Evolutionary conservation across 2,113 vertebrate genomes (phyloP).

Genomic region (Caracal caracal): DNA sequence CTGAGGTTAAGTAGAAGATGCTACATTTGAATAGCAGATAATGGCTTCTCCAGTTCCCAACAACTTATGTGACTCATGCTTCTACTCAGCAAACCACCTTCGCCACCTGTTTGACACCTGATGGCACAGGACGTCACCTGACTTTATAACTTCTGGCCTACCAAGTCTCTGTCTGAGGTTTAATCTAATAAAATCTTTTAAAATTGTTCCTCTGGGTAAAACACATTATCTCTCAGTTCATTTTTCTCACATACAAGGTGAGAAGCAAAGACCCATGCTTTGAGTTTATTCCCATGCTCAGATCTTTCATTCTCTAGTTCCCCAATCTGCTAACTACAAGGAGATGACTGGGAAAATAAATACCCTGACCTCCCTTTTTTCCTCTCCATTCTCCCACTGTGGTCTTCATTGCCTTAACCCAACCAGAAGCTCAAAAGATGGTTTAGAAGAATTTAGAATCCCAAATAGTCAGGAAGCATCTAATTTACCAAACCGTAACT

Average conservation of each 20-base stretch:
- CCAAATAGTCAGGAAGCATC: not conserved
- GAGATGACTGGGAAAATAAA: not conserved
- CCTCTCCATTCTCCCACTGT: not conserved
- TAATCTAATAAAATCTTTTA: not conserved
- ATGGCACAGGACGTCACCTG: not conserved
- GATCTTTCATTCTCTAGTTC: not conserved
- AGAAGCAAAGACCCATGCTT: not conserved
- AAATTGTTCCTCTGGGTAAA: not conserved
- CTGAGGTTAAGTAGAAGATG: not conserved
- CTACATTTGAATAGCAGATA: not conserved
- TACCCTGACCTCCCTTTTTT: not conserved
- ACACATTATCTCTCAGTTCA: not conserved
- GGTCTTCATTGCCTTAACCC: not conserved
- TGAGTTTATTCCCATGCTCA: too few species aligned
- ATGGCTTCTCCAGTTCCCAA: not conserved
- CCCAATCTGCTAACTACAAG: not conserved
- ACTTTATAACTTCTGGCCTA: not conserved
- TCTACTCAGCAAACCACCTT: not conserved
- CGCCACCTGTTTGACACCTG: not conserved
- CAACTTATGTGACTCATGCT: not conserved
- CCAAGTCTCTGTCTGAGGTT: not conserved
- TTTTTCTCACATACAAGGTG: not conserved
- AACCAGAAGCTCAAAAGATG: not conserved
- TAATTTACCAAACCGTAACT: not conserved
- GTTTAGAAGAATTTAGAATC: not conserved